phyloP scores from a whole-genome alignment of 2,888 invertebrate genomes.

The Cataglyphis albicans region DNA sequence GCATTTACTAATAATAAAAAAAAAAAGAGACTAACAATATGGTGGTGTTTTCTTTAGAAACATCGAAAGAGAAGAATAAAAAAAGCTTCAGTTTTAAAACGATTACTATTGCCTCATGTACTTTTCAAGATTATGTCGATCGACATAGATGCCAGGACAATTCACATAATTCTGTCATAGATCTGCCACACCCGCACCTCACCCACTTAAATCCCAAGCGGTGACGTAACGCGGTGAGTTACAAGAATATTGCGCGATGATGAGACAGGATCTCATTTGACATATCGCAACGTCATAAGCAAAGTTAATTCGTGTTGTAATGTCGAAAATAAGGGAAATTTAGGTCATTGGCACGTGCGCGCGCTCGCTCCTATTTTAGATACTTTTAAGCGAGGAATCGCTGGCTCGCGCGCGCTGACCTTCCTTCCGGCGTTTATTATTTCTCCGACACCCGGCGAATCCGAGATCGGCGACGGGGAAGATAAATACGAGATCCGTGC shows the following conservation, averaged over 20 bases:
- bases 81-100: slow-evolving; percentile 1
- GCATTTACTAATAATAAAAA: neutral
- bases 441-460: slow-evolving; percentile 31
- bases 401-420: slow-evolving; percentile 69
- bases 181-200: slow-evolving; percentile 28
- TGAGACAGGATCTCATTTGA: slow-evolving; percentile 17
- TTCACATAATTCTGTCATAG: slow-evolving; percentile 24
- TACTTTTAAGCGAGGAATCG: slow-evolving; percentile 48
- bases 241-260: slow-evolving; percentile 40
- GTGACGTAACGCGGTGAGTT: slow-evolving; percentile 7
- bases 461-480: slow-evolving; percentile 47
- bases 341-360: slow-evolving; percentile 76
- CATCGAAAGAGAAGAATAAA: neutral
- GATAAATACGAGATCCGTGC: neutral
- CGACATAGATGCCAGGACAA: neutral
- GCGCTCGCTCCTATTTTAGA: slow-evolving; percentile 67
- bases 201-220: neutral
- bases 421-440: slow-evolving; percentile 73
- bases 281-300: slow-evolving; percentile 15
- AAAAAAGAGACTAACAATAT: neutral
- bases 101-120: neutral
- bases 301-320: slow-evolving; percentile 29
- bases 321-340: slow-evolving; percentile 72
- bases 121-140: neutral
- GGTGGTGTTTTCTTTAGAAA: neutral